Evolutionary conservation across 2,888 invertebrate genomes (phyloP).

Genomic region (Anthophora plumipes): DNA sequence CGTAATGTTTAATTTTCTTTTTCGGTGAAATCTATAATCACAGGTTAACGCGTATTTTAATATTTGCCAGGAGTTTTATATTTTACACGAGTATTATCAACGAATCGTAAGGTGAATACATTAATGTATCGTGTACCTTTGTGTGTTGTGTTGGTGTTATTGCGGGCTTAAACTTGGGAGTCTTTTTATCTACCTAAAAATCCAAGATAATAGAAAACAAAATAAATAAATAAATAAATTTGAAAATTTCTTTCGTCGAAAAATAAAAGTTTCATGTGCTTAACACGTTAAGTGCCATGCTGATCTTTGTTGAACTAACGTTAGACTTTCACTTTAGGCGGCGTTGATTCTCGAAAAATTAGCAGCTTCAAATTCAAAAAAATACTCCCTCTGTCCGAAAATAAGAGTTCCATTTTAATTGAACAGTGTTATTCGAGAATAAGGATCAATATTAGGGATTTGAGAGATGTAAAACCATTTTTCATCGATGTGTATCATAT

Average conservation of each 20-base stretch:
- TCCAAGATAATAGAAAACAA: slow-evolving; percentile 26
- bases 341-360: too few species aligned
- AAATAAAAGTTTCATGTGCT: neutral
- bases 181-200: slow-evolving; percentile 33
- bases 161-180: slow-evolving; percentile 12
- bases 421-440: too few species aligned
- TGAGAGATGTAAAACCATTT: too few species aligned
- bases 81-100: neutral
- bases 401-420: too few species aligned
- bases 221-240: neutral
- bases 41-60: neutral
- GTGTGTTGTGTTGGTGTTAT: slow-evolving; percentile 13
- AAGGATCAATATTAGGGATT: too few species aligned
- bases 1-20: neutral
- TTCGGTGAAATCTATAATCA: slow-evolving; percentile 30
- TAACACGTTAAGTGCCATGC: too few species aligned
- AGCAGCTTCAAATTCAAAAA: too few species aligned
- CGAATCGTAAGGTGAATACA: slow-evolving; percentile 1
- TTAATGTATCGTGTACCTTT: too few species aligned
- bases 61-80: neutral
- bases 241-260: neutral
- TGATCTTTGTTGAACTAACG: too few species aligned
- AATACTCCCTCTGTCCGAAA: too few species aligned
- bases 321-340: too few species aligned
- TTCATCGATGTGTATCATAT: too few species aligned